A percentile compares a stretch with the other conserved stretches of the same genome.
These are phyloP conservation scores for Xenops minutus DNA, from an alignment of 2,797 vertebrate species.

Conservation along the genomic window DNA sequence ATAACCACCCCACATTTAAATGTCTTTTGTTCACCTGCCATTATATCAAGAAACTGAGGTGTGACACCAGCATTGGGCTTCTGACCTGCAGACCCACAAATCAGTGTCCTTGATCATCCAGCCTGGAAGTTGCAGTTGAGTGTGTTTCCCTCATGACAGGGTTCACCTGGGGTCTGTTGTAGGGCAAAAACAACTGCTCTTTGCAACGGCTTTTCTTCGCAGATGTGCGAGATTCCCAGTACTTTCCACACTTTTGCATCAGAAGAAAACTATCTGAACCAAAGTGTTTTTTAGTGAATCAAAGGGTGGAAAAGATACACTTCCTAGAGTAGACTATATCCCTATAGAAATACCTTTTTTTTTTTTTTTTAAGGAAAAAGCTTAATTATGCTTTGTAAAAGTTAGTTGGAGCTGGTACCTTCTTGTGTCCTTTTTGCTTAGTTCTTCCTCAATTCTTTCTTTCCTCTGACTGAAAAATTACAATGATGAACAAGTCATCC, in stretches of 20 bases:
- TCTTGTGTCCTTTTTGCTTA: background rate
- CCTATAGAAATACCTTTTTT: background rate
- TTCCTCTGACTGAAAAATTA: background rate
- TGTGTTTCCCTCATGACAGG: background rate
- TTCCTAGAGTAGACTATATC: background rate
- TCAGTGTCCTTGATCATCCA: background rate
- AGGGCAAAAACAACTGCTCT: background rate
- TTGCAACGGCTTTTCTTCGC: background rate
- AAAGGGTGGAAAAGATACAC: background rate
- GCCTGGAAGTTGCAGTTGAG: background rate
- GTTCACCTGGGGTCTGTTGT: background rate
- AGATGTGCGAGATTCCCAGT: background rate
- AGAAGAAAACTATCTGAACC: background rate
- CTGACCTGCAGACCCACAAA: background rate
- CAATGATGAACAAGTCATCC: background rate
- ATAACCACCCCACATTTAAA: background rate
- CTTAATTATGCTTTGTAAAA: background rate
- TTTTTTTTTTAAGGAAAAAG: background rate
- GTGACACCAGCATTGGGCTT: background rate
- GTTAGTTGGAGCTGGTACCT: background rate
- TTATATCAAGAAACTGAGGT: background rate
- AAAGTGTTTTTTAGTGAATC: background rate
- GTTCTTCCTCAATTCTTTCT: background rate
- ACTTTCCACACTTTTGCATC: background rate
- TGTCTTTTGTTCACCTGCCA: background rate